phyloP scores from a whole-genome alignment of 2,113 vertebrate genomes.

The Chitala chitala region DNA sequence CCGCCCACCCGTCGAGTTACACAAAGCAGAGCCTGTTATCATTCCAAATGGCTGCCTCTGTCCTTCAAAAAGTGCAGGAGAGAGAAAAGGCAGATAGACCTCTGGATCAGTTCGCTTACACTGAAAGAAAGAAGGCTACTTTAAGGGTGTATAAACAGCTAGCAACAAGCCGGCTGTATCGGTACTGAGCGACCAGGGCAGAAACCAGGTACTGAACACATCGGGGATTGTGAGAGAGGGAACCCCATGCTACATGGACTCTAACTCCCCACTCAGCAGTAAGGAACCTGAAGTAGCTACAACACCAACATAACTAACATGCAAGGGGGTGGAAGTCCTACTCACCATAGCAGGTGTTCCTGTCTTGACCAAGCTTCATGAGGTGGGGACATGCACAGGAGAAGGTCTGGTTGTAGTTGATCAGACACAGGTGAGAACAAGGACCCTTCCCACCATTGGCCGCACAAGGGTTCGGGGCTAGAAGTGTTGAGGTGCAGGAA shows the following conservation, averaged over 20 bases:
- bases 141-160: background rate
- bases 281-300: no score
- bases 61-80: background rate
- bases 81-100: background rate
- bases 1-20: background rate
- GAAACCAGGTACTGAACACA: background rate
- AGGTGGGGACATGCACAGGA: constrained; percentile 94
- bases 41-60: background rate
- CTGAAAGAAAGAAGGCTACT: background rate
- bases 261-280: background rate
- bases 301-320: no score
- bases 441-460: constrained; percentile 75
- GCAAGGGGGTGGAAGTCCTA: background rate
- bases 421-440: constrained; percentile 92
- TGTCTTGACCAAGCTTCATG: constrained; percentile 88
- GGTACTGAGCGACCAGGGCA: no score
- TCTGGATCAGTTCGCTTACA: background rate
- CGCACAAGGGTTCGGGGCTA: constrained; percentile 89
- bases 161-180: no score
- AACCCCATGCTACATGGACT: background rate
- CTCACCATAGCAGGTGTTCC: constrained; percentile 83
- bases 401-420: constrained; percentile 90
- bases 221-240: background rate
- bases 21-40: no score
- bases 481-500: no score